A percentile compares a stretch with the other conserved stretches of the same genome.
Evolutionary conservation across 2,888 invertebrate genomes (phyloP).

Genomic region (Apamea crenata): DNA sequence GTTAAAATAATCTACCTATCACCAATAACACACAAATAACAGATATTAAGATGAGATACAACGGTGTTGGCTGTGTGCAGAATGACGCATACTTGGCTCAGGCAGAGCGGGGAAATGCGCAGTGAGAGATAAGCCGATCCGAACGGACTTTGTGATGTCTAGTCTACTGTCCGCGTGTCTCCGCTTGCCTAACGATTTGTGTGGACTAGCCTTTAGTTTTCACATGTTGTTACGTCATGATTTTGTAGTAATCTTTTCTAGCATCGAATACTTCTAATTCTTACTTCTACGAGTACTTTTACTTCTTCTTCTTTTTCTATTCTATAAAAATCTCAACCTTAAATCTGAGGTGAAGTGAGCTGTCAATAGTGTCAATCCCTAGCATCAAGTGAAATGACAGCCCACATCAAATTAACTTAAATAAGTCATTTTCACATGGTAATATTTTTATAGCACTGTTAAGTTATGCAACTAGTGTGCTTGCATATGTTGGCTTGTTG

Average conservation of each 20-base stretch:
- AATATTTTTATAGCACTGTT: no score
- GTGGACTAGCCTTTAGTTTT: conserved; percentile 68
- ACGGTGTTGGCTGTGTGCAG: conserved; percentile 68
- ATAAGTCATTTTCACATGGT: no score
- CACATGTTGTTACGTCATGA: conserved; percentile 3
- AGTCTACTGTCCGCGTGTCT: conserved; percentile 89
- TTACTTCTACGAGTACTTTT: no score
- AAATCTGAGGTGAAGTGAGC: no score
- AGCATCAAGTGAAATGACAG: no score
- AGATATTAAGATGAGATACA: conserved; percentile 74
- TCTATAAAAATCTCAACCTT: no score
- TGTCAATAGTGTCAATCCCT: no score
- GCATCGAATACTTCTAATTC: no score
- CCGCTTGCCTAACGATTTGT: conserved; percentile 69
- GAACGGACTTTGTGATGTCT: conserved; percentile 89
- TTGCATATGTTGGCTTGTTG: background rate
- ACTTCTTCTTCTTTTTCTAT: no score
- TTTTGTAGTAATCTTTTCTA: no score
- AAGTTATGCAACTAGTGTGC: background rate
- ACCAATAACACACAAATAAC: conserved; percentile 58
- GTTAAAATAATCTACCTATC: conserved; percentile 8
- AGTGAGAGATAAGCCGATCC: conserved; percentile 88
- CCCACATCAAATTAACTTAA: no score
- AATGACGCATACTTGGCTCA: conserved; percentile 86
- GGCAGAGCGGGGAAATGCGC: conserved; percentile 86